phyloP scores from a whole-genome alignment of 2,797 vertebrate genomes.

The Eulemur rubriventer region DNA sequence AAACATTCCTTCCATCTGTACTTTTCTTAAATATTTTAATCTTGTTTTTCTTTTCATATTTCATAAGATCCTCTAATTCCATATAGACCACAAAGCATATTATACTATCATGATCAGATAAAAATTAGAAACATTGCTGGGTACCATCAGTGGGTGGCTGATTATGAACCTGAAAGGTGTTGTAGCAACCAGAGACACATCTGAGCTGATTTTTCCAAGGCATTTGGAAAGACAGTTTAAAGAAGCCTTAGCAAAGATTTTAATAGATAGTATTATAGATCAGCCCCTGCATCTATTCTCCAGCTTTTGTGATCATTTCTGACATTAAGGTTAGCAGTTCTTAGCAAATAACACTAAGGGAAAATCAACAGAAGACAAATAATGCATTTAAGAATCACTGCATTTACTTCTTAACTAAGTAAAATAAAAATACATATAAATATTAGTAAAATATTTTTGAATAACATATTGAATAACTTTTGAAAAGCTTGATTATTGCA shows the following conservation, averaged over 20 bases:
- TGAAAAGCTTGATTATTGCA: not conserved
- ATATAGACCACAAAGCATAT: not conserved
- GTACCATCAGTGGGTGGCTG: not conserved
- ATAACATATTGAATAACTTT: not conserved
- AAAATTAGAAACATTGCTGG: not conserved
- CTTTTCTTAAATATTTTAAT: slow-evolving; percentile 16
- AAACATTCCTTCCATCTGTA: not conserved
- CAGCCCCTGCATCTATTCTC: not conserved
- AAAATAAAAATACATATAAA: not conserved
- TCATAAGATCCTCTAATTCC: not conserved
- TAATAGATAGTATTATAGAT: not conserved
- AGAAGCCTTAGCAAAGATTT: not conserved
- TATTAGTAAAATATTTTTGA: not conserved
- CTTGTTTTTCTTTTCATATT: not conserved
- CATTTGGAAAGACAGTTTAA: not conserved
- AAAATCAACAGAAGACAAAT: not conserved
- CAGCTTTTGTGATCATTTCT: not conserved
- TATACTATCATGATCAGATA: not conserved
- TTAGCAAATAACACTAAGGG: not conserved
- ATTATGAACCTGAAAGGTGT: not conserved
- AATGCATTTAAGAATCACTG: not conserved
- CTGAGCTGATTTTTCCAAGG: not conserved
- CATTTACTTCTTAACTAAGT: not conserved
- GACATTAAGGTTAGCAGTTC: not conserved
- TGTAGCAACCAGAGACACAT: not conserved